phyloP scores from a whole-genome alignment of 2,113 vertebrate genomes.

The Sturnira hondurensis region DNA sequence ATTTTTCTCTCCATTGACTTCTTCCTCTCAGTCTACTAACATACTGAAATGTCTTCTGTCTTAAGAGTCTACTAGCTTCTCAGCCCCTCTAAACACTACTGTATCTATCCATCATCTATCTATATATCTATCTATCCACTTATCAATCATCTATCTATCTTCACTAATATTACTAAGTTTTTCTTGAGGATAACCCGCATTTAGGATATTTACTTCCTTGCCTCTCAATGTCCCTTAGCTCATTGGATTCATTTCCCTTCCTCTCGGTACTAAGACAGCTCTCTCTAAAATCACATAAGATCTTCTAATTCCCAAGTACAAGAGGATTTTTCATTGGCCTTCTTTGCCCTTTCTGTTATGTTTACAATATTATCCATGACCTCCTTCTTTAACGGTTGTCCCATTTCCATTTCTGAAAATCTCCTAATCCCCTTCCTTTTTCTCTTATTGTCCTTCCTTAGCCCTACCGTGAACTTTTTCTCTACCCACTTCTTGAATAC shows the following conservation, averaged over 20 bases:
- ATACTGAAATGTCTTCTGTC: background rate
- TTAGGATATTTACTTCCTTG: background rate
- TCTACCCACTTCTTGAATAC: background rate
- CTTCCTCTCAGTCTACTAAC: background rate
- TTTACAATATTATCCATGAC: background rate
- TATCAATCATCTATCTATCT: background rate
- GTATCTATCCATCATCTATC: background rate
- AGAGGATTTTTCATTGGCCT: background rate
- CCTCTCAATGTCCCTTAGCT: background rate
- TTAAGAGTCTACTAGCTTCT: background rate
- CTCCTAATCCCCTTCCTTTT: too few species aligned
- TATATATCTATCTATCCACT: background rate
- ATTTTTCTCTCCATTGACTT: background rate
- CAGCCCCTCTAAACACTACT: background rate
- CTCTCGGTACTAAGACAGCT: background rate
- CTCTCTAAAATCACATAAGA: background rate
- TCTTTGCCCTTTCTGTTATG: background rate
- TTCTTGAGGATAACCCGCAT: background rate
- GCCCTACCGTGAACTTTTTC: background rate
- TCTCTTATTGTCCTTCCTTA: background rate
- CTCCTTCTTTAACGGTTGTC: background rate
- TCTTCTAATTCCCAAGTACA: background rate
- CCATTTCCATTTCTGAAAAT: background rate
- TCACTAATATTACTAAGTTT: too few species aligned
- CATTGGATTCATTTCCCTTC: background rate